These are phyloP conservation scores for Danio aesculapii DNA, from an alignment of 2,797 vertebrate genomes.

Conservation along the genomic window DNA sequence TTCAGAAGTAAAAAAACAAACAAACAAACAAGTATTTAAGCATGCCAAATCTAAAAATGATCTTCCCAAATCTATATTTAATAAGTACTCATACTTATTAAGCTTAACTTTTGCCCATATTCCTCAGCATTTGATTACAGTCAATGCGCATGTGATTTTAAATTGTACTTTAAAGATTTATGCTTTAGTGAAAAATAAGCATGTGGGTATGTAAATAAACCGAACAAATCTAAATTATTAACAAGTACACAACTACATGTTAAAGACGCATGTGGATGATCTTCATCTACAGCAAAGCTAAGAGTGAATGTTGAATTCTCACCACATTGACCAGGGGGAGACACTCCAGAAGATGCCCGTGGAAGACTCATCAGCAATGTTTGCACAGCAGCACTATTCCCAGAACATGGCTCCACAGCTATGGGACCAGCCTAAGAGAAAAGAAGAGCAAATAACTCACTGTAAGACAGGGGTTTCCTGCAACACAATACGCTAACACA, in stretches of 20 bases:
- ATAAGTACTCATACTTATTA: not conserved
- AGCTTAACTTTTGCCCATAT: not conserved
- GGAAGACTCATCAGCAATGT: slow-evolving; percentile 90
- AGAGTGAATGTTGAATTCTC: slow-evolving; percentile 54
- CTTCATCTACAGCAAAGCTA: not conserved
- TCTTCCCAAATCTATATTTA: not conserved
- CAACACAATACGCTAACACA: not conserved
- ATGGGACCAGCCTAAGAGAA: slow-evolving; percentile 78
- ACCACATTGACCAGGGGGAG: slow-evolving; percentile 94
- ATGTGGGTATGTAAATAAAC: not conserved
- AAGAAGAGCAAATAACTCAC: not conserved
- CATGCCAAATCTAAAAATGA: not conserved
- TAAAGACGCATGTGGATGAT: not conserved
- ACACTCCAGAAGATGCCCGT: slow-evolving; percentile 81
- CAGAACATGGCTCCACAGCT: slow-evolving; percentile 89
- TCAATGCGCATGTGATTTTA: not conserved
- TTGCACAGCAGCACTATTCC: slow-evolving; percentile 88
- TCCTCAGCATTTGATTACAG: not conserved
- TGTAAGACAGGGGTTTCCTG: not conserved
- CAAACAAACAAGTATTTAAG: not conserved
- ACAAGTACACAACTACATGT: not conserved
- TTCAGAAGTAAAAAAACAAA: no score
- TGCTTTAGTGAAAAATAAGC: not conserved
- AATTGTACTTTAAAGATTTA: not conserved
- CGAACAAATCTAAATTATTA: not conserved